phyloP scores from a whole-genome alignment of 2,113 vertebrate species.

The Tympanuchus pallidicinctus region DNA sequence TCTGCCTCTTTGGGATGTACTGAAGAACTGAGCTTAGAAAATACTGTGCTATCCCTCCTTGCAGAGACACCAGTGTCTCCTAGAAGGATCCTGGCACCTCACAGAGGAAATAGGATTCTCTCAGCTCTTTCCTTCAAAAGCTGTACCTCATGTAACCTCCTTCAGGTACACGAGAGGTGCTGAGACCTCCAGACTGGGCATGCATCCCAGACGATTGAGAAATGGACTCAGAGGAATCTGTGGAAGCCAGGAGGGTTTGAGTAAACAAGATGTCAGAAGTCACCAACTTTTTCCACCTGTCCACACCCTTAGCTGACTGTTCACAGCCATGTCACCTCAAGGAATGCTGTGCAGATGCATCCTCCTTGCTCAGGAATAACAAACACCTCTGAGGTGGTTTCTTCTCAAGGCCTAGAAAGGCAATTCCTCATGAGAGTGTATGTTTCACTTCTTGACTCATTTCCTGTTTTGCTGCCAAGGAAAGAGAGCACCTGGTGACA shows the following conservation, averaged over 20 bases:
- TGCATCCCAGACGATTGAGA: background rate
- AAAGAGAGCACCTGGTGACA: background rate
- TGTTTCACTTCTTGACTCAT: constrained; percentile 18
- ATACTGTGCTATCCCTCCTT: accelerated
- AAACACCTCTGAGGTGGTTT: background rate
- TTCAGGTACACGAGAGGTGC: background rate
- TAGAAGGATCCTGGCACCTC: background rate
- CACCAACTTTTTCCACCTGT: background rate
- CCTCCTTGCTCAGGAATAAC: background rate
- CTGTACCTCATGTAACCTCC: background rate
- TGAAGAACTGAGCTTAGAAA: background rate
- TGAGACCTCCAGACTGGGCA: no score
- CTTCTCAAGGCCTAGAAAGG: background rate
- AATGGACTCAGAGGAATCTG: background rate
- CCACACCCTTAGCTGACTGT: background rate
- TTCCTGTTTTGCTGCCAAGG: background rate
- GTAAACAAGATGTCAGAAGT: background rate
- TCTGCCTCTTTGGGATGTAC: background rate
- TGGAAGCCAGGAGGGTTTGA: background rate
- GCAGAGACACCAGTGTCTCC: accelerated
- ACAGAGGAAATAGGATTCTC: background rate
- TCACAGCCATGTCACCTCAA: background rate
- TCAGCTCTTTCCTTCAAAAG: background rate
- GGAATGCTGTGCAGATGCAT: background rate
- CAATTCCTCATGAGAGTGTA: background rate